Percentiles rank a stretch among this genome's conserved stretches.
These are phyloP conservation scores for Trachymyrmex cornetzi DNA, from an alignment of 1,140 invertebrate species.

Conservation along the genomic window DNA sequence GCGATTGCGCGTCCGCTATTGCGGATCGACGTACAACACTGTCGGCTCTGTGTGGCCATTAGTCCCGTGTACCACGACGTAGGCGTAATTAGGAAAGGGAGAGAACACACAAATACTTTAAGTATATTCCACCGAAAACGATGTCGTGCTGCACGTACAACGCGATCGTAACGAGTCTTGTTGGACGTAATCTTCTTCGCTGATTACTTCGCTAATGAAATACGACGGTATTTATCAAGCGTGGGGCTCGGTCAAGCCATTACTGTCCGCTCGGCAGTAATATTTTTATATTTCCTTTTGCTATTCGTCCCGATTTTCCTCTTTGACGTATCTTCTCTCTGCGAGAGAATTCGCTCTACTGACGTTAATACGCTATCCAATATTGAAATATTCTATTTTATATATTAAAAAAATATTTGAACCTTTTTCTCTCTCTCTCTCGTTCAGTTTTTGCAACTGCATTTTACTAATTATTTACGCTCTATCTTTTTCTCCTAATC, in stretches of 20 bases:
- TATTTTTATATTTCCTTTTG: not conserved
- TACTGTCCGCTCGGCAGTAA: not conserved
- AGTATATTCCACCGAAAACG: conserved; percentile 42
- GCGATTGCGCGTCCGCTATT: conserved; percentile 34
- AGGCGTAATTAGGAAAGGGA: conserved; percentile 39
- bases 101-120: conserved; percentile 46
- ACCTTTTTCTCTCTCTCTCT: not conserved
- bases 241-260: conserved; percentile 28
- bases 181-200: conserved; percentile 60
- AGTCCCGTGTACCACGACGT: conserved; percentile 57
- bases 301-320: not conserved
- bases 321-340: conserved; percentile 26
- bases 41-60: conserved; percentile 41
- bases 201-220: conserved; percentile 58
- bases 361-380: conserved; percentile 27
- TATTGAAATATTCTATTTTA: conserved; percentile 40
- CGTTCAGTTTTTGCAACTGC: conserved; percentile 10
- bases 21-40: conserved; percentile 30
- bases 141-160: conserved; percentile 58
- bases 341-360: conserved; percentile 19
- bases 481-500: not conserved
- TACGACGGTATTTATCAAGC: conserved; percentile 42
- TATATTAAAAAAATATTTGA: not conserved
- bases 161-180: conserved; percentile 64
- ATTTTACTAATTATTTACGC: conserved; percentile 19